Base-by-base conservation (phyloP, 2,888 invertebrate species). In the Hydrotaea cyrtoneurina region DNA sequence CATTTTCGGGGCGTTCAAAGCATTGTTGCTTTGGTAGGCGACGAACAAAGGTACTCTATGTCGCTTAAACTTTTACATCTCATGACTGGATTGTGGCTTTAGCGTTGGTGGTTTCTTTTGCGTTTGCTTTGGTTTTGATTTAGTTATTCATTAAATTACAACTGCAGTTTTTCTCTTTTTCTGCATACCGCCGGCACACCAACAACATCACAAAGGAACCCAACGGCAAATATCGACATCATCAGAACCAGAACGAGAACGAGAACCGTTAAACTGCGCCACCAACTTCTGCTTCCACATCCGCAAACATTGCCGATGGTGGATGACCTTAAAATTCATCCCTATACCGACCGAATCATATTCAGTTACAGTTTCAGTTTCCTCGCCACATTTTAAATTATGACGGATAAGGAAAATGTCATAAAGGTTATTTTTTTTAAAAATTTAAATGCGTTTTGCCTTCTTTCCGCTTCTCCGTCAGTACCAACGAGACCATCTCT, bases 131-230 rank as follows among this genome's bases (percentile, higher is more conserved):
- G 13, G 39, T 53, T 72, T 71, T 23, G 55, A 71, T 23, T 72
- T 57, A n/a, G 64, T 69, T 23, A 78, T 80, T 74, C 46, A 71
- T 71, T 71, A 46, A 62, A 80, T 31, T 55, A 59, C 71, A 78
- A 78, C 75, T 78, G 75, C 84, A 80, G 46, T 71, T 80, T n/a
- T n/a, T n/a, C n/a, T 19, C 23, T 69, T 69, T 69, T 43, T 69
- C 46, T 79, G 66, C 36, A 78, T 78, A 69, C 66, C 3, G 72
- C 23, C 74, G 17, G 11, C 11, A 72, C 74, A 39, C 39, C 13
- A 55, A 31, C 50, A 11, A 5, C 55, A 73, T 13, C 13, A 71
- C 50, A 76, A 19, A 26, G 7, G 36, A n/a, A 26, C n/a, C 11
- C 19, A 66, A 71, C 2, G 13, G 26, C 59, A 23, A 23, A 26